phyloP scores from a whole-genome alignment of 2,113 vertebrate genomes.

The Syngnathus typhle region DNA sequence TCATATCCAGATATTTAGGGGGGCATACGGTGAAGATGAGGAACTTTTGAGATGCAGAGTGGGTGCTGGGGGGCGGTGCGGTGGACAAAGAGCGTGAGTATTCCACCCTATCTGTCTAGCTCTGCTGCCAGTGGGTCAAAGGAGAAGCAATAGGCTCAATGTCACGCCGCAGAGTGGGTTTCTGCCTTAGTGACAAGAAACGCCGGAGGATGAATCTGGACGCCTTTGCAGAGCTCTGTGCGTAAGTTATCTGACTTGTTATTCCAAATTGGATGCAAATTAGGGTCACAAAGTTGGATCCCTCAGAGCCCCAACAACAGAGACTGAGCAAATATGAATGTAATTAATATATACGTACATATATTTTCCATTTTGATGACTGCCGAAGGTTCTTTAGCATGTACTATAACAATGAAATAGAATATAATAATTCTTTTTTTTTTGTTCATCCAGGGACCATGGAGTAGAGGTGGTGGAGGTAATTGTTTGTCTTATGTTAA shows the following conservation, averaged over 20 bases:
- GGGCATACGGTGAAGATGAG: too few species aligned
- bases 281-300: neutral
- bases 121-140: slow-evolving; percentile 3
- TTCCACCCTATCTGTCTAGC: neutral
- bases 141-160: slow-evolving; percentile 26
- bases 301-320: neutral
- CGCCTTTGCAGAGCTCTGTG: slow-evolving; percentile 64
- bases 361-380: neutral
- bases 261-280: neutral
- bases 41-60: neutral
- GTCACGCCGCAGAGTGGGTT: slow-evolving; percentile 66
- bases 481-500: slow-evolving; percentile 18
- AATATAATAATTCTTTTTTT: neutral
- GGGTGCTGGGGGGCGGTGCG: neutral
- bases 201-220: slow-evolving; percentile 65
- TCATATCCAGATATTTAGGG: too few species aligned
- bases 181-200: slow-evolving; percentile 72
- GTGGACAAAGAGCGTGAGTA: neutral
- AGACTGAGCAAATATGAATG: neutral
- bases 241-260: slow-evolving; percentile 47
- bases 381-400: neutral
- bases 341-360: neutral
- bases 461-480: slow-evolving; percentile 72
- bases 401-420: neutral
- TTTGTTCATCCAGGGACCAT: slow-evolving; percentile 47